A percentile compares a stretch with the other conserved stretches of the same genome.
Conservation (phyloP, 2,888 invertebrate genomes). For the Miltochrista miniata region DNA sequence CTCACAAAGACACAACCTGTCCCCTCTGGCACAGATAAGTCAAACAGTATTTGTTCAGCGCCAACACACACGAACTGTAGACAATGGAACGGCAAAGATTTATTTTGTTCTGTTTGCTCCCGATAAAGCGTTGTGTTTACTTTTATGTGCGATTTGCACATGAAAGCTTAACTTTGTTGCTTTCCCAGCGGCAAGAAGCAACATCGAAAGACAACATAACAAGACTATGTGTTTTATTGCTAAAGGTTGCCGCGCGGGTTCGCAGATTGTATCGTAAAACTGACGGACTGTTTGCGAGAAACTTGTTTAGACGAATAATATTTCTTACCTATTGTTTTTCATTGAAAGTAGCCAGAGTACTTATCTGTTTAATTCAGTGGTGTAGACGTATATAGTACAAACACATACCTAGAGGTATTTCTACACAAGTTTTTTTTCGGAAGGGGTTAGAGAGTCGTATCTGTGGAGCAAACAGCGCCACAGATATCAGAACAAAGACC, state of each 20-base stretch:
- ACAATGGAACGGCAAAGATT: conserved; percentile 8
- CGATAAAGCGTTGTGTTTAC: conserved; percentile 10
- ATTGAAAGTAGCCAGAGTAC: no score
- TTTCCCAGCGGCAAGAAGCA: background rate
- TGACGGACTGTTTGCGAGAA: conserved; percentile 17
- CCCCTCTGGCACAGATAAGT: background rate
- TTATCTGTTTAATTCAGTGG: no score
- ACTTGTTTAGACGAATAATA: conserved; percentile 5
- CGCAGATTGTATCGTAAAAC: conserved; percentile 20
- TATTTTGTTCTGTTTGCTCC: conserved; percentile 4
- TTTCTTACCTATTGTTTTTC: no score
- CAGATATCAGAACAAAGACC: no score
- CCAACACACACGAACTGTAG: conserved; percentile 1
- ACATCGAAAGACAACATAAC: conserved; percentile 4
- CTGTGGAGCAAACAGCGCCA: no score
- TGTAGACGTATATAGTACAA: no score
- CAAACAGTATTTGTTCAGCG: conserved; percentile 1
- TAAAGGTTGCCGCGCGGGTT: background rate
- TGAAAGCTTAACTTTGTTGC: conserved; percentile 11
- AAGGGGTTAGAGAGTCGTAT: no score
- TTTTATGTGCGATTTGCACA: conserved; percentile 13
- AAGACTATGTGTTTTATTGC: conserved; percentile 9
- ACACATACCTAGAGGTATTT: no score
- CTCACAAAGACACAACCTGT: background rate
- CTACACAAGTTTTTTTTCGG: no score